These are phyloP conservation scores for Leptobrachium ailaonicum DNA, from an alignment of 2,113 vertebrate species.

Conservation along the genomic window DNA sequence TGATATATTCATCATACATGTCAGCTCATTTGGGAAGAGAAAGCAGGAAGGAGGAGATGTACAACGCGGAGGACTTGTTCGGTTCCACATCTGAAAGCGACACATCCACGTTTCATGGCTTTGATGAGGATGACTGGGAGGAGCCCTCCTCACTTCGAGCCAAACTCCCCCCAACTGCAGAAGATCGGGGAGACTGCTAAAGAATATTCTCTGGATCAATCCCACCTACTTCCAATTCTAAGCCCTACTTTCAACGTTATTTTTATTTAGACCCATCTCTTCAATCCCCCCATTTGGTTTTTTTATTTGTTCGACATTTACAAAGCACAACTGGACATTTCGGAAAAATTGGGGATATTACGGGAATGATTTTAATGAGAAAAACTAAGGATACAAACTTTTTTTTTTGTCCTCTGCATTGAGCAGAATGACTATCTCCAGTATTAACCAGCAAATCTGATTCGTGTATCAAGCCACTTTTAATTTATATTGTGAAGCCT, in stretches of 20 bases:
- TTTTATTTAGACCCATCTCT: constrained; percentile 39
- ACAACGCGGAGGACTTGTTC: constrained; percentile 94
- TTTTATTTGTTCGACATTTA: constrained; percentile 55
- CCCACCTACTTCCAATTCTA: constrained; percentile 63
- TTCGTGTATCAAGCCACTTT: constrained; percentile 15
- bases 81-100: constrained; percentile 97
- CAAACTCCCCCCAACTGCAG: constrained; percentile 81
- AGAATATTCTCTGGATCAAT: constrained; percentile 60
- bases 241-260: constrained; percentile 58
- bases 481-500: constrained; percentile 6
- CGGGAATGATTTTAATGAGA: constrained; percentile 52
- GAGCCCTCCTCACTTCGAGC: constrained; percentile 83
- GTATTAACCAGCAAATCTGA: constrained; percentile 64
- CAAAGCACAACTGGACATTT: constrained; percentile 69
- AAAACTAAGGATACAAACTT: constrained; percentile 47
- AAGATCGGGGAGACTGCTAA: constrained; percentile 81
- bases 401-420: constrained; percentile 44
- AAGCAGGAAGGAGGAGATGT: constrained; percentile 83
- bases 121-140: constrained; percentile 94
- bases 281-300: constrained; percentile 30
- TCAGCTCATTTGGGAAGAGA: constrained; percentile 86
- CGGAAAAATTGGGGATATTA: constrained; percentile 56
- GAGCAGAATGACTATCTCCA: constrained; percentile 69
- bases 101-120: constrained; percentile 97
- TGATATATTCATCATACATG: constrained; percentile 91